Evolutionary conservation across 92 coral and sea anemone species (phyloP), one percentile per base, ranked within the genome.

Genomic region (Desmophyllum pertusum): DNA sequence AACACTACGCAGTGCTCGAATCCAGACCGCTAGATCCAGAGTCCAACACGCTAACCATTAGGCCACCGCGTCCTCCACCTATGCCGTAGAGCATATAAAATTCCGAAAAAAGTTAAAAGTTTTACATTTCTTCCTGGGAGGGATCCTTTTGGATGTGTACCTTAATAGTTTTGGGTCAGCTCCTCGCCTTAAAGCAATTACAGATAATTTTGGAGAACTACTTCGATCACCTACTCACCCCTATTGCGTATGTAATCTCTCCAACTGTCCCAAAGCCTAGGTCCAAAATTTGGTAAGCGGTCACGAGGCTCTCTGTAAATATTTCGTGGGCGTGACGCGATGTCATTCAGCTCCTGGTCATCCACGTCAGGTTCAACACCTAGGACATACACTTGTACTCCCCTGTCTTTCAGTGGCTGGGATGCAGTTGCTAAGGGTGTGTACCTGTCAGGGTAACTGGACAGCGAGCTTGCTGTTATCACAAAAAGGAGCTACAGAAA

Each of bases 291-390:
- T 40, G 91, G 80, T 41, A 93, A 55, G 46, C 81, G 59, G 51
- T 66, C 23, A 46, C 79, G 39, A 57, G 93, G 95, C 38, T 55
- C 83, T 74, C 78, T 75, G 88, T 79, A 72, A 53, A 89, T 79
- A 79, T 84, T 85, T 30, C 81, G 70, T 43, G 97, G 85, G 39
- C 89, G 61, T 25, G 89, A 75, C 18, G 89, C 85, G 78, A 93
- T 65, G 75, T 83, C 75, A 77, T 52, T 57, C 41, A 86, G 88
- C 75, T 89, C 91, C 70, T 73, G 75, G 17, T 81, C 80, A 55
- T 93, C 89, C 27, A 89, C 86, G 57, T 86, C 59, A 64, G 92
- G 93, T 5, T 93, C 95, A 0, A 93, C 83, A 50, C 95, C 97
- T 14, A 93, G 42, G 15, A 86, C 86, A 50, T 89, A 91, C 27